Evolutionary conservation across 2,113 vertebrate species (phyloP).

Genomic region (Zosterops borbonicus): DNA sequence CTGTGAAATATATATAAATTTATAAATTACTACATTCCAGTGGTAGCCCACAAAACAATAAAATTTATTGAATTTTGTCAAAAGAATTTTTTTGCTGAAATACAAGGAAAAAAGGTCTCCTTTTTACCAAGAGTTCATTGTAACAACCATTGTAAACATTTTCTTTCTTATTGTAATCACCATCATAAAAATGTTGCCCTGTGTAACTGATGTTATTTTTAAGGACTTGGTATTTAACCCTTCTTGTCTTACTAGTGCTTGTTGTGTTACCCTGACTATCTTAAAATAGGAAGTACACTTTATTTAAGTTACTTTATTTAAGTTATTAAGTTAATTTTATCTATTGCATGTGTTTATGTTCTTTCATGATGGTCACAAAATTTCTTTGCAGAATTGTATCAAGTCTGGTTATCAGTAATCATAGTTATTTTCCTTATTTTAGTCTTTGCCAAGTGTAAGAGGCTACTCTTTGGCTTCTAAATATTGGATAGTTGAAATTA

Average conservation of each 20-base stretch:
- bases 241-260: neutral
- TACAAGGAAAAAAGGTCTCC: neutral
- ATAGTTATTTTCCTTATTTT: neutral
- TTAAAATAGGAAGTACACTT: neutral
- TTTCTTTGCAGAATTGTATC: neutral
- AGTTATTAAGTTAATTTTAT: neutral
- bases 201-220: neutral
- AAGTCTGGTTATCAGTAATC: neutral
- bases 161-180: neutral
- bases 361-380: neutral
- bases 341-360: neutral
- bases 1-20: neutral
- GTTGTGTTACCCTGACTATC: neutral
- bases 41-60: neutral
- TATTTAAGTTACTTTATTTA: neutral
- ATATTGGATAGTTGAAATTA: neutral
- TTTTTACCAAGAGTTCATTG: neutral
- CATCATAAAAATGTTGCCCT: neutral
- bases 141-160: neutral
- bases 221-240: neutral
- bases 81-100: neutral
- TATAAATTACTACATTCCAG: neutral
- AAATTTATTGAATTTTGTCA: neutral
- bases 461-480: neutral
- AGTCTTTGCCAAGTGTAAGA: neutral